Base-by-base conservation (phyloP, 1,140 invertebrate genomes). In the Rhynchophorus ferrugineus region DNA sequence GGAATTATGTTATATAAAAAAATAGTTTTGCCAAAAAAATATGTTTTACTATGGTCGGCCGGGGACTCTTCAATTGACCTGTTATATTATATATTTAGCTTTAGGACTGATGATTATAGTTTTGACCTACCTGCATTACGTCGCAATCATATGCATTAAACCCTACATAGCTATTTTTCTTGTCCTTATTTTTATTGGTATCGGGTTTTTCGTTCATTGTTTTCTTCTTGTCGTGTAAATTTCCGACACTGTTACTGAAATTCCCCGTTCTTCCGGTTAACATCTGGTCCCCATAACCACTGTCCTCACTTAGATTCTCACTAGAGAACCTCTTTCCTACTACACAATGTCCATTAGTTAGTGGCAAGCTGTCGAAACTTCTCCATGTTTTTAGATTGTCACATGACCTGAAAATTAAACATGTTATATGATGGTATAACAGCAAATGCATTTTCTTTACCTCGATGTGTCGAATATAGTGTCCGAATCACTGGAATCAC, bases 291-390 rank as follows among this genome's bases (percentile, higher is more conserved):
- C 83, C 81, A 68, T 84, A 86, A 14, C 84, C 83, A 54, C 82
- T 84, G 67, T 85, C 83, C 62, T 85, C 83, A 58, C 82, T 84
- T 33, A 85, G 69, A 73, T 85, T 85, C 61, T 86, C 83, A 1
- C 76, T 76, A 19, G 83, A 85, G 58, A 78, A 77, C 54, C 78
- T 77, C 11, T 76, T 74, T 1, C 51, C 47, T n/a, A 49, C 67
- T 62, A 29, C 21, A 17, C 42, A 57, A 20, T 38, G 20, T 18
- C 13, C 36, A 11, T 16, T 43, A 13, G 9, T 37, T 2, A 56
- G 35, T 2, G 62, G 69, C n/a, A 77, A 57, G 38, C 69, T 73
- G 56, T 77, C 75, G 47, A 73, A 72, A 61, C 74, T 75, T 22
- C 72, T 57, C 62, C 69, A 73, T 0, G 71, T 71, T 47, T 71